Evolutionary conservation across 2,888 invertebrate genomes (phyloP), one percentile per base, ranked within the genome.

Genomic region (Seira ritae): DNA sequence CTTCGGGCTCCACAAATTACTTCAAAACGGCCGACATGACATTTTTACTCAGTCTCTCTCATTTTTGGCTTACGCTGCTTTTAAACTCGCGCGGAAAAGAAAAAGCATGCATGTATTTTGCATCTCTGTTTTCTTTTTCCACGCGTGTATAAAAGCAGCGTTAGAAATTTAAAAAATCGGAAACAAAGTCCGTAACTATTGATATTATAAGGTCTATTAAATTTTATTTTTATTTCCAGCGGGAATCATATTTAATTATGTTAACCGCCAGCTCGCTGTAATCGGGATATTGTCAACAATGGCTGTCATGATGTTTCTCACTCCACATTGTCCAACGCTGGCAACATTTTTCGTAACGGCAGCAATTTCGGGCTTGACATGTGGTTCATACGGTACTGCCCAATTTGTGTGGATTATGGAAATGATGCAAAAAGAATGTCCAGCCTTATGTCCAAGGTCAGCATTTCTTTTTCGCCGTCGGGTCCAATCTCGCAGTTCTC

Each of bases 331-430:
- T 6, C 84, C 87, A 1, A 74, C 87, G 2, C 42, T 81, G 23
- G 71, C 68, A 4, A n/a, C 76, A 1, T 87, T 85, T 42, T 88
- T 87, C 31, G 62, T 75, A 2, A 42, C 72, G 0, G 86, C 76
- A 6, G 86, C 68, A 0, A n/a, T 84, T 2, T 55, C 83, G 24
- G 88, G 88, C 19, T 55, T 87, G 10, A 72, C 37, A 0, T 67
- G 65, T 4, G 87, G 87, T 0, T 82, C 84, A 10, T 85, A 84
- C 23, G 88, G 86, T 66, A 74, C 84, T 8, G 85, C 84, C 20
- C 85, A 86, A 69, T 77, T 88, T 22, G 86, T 86, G 0, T 88
- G 88, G 87, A 86, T 86, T 31, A 81, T 88, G 62, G 86, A 88
- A 78, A 84, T 87, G 78, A 84, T 86, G 83, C 79, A 85, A 66